Evolutionary conservation across 2,888 invertebrate genomes (phyloP).

Genomic region (Limnephilus lunatus): DNA sequence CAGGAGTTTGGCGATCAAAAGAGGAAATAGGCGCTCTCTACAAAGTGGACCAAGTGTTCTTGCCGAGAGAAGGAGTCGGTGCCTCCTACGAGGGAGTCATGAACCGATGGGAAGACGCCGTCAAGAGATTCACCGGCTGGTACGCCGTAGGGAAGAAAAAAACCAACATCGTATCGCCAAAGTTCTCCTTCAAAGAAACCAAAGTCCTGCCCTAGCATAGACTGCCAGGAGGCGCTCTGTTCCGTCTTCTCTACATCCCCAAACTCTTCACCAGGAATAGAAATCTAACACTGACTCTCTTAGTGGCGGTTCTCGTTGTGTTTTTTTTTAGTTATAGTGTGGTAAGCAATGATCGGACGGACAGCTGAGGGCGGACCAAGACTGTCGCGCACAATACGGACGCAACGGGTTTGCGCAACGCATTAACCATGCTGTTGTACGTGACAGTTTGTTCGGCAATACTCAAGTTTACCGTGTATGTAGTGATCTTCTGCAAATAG

Average conservation of each 20-base stretch:
- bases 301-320: conserved; percentile 42
- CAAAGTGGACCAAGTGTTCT: conserved; percentile 80
- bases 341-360: conserved; percentile 20
- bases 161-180: conserved; percentile 56
- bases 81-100: conserved; percentile 72
- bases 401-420: background rate
- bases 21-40: conserved; percentile 81
- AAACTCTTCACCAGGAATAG: conserved; percentile 53
- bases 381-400: conserved; percentile 3
- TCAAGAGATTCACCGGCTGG: conserved; percentile 79
- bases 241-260: conserved; percentile 52
- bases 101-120: conserved; percentile 79
- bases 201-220: conserved; percentile 58
- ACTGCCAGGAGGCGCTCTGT: conserved; percentile 47
- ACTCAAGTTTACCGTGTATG: background rate
- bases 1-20: conserved; percentile 85
- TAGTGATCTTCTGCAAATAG: background rate
- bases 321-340: conserved; percentile 55
- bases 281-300: conserved; percentile 43
- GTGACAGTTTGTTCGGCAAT: conserved; percentile 21
- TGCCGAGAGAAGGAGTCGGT: conserved; percentile 73
- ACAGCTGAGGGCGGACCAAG: conserved; percentile 50
- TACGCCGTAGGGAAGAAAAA: conserved; percentile 68
- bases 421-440: background rate
- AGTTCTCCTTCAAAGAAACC: conserved; percentile 48